Percentiles rank a stretch among this genome's conserved stretches.
Evolutionary conservation across 2,888 invertebrate genomes (phyloP).

Genomic region (Amphipyra berbera): DNA sequence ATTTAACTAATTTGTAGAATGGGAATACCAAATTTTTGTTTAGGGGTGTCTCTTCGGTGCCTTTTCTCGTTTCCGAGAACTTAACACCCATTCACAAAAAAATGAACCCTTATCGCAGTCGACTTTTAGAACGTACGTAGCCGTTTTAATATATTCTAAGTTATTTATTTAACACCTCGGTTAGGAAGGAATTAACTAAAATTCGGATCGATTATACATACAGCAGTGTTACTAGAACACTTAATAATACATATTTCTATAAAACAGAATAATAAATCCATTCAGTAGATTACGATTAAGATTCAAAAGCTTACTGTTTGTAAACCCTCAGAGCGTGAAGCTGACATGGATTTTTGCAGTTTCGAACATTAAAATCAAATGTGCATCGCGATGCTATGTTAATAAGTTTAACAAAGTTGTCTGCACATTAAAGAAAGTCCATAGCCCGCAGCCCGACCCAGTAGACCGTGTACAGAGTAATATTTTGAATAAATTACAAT

Average conservation of each 20-base stretch:
- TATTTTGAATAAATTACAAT: constrained; percentile 61
- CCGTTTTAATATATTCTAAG: constrained; percentile 3
- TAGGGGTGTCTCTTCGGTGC: too few relatives aligned
- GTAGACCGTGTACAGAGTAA: constrained; percentile 60
- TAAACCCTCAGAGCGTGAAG: constrained; percentile 46
- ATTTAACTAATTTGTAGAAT: too few relatives aligned
- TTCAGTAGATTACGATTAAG: constrained; percentile 58
- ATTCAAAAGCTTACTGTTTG: constrained; percentile 62
- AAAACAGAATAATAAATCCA: constrained; percentile 49
- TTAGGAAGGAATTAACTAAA: background rate
- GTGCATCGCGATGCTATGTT: constrained; percentile 60
- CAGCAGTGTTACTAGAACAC: constrained; percentile 18
- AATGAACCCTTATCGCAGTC: constrained; percentile 8
- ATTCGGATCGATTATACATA: constrained; percentile 15
- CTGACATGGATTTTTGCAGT: constrained; percentile 56
- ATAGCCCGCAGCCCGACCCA: constrained; percentile 38
- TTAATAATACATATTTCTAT: constrained; percentile 27
- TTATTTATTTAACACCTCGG: constrained; percentile 4
- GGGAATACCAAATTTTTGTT: too few relatives aligned
- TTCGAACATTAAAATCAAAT: constrained; percentile 53
- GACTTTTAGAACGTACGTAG: background rate
- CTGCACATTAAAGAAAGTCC: constrained; percentile 56
- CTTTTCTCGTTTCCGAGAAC: constrained; percentile 25
- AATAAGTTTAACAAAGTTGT: constrained; percentile 67
- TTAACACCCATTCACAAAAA: constrained; percentile 23